Conservation (phyloP, 2,888 invertebrate species). For the Apotomis turbidana region DNA sequence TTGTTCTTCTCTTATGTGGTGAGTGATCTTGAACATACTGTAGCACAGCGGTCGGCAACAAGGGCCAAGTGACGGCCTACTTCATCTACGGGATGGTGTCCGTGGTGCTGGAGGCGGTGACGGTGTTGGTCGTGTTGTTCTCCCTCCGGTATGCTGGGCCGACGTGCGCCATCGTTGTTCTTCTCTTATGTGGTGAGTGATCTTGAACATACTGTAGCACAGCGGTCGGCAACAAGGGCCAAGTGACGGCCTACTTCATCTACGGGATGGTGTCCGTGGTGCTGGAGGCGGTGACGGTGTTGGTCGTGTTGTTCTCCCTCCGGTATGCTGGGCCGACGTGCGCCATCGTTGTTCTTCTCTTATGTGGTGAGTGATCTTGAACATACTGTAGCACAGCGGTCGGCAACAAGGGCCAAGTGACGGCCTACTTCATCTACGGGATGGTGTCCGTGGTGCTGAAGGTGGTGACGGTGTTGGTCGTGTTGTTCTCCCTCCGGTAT, state of each 20-base stretch:
- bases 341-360: not conserved
- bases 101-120: not conserved
- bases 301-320: not conserved
- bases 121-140: not conserved
- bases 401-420: too few species aligned
- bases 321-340: too few species aligned
- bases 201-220: too few species aligned
- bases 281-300: not conserved
- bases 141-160: too few species aligned
- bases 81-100: slow-evolving; percentile 32
- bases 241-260: too few species aligned
- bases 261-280: slow-evolving; percentile 18
- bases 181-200: not conserved
- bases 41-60: too few species aligned
- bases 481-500: not conserved
- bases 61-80: too few species aligned
- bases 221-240: too few species aligned
- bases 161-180: not conserved
- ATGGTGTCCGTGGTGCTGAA: not conserved
- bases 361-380: not conserved
- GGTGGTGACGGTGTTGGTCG: not conserved
- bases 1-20: not conserved
- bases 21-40: not conserved
- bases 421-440: slow-evolving; percentile 40
- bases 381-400: too few species aligned